phyloP scores from a whole-genome alignment of 1,140 invertebrate species.

The Acyrthosiphon pisum region DNA sequence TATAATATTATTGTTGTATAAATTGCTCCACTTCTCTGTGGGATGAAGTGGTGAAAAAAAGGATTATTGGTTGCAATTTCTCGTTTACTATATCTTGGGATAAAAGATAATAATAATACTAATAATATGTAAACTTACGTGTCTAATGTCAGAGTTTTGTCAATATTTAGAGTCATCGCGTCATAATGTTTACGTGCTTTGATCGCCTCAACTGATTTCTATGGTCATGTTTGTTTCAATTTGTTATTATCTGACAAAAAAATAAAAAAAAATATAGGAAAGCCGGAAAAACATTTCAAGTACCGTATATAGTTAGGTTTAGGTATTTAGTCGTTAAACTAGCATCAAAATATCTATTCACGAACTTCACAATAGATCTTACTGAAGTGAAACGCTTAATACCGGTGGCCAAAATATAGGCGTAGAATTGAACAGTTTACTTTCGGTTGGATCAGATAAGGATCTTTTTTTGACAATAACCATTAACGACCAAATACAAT shows the following conservation, averaged over 20 bases:
- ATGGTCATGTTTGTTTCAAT: not conserved
- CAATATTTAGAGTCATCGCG: not conserved
- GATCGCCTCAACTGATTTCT: not conserved
- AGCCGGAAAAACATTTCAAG: not conserved
- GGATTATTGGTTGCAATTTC: not conserved
- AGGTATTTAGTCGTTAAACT: not conserved
- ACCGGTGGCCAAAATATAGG: not conserved
- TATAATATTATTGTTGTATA: not conserved
- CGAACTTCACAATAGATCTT: not conserved
- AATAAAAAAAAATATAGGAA: not conserved
- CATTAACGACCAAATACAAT: not conserved
- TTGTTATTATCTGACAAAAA: not conserved
- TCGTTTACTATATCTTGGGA: not conserved
- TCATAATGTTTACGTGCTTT: not conserved
- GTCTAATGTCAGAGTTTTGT: not conserved
- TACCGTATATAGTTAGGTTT: not conserved
- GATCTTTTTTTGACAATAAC: conserved; percentile 12
- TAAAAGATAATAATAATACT: not conserved
- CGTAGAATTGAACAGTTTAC: conserved; percentile 45
- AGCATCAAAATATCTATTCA: conserved; percentile 23
- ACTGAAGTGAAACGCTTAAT: conserved; percentile 35
- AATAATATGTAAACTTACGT: not conserved
- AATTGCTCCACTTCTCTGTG: not conserved
- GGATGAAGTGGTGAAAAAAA: not conserved
- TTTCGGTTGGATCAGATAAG: not conserved